phyloP scores from a whole-genome alignment of 2,113 vertebrate species.

The Noturus placidus region DNA sequence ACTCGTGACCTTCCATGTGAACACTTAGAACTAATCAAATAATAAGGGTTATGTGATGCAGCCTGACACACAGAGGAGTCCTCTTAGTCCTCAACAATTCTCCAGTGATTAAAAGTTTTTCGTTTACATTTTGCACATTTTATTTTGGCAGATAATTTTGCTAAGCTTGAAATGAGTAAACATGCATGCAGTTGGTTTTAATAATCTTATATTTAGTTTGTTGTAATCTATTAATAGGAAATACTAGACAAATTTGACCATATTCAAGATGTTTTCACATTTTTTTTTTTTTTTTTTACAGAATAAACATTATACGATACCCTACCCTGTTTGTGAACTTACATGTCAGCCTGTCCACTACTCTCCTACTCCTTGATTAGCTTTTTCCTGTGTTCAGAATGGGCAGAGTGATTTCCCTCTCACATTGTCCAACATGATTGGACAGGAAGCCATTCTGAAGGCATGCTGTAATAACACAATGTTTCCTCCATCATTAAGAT shows the following conservation, averaged over 20 bases:
- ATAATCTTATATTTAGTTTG: not conserved
- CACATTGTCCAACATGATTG: constrained; percentile 18
- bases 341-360: not conserved
- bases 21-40: not conserved
- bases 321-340: not conserved
- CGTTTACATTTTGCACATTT: not conserved
- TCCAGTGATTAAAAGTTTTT: not conserved
- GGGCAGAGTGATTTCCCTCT: constrained; percentile 8
- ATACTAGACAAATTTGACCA: not conserved
- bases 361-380: not conserved
- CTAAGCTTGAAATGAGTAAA: not conserved
- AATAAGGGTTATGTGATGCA: not conserved
- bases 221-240: not conserved
- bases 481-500: not conserved
- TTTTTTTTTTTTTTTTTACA: not conserved
- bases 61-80: not conserved
- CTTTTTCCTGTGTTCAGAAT: constrained; percentile 20
- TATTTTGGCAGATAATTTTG: not conserved
- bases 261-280: not conserved
- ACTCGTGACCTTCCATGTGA: not conserved
- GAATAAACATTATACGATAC: not conserved
- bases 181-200: not conserved
- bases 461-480: constrained; percentile 13
- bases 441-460: constrained; percentile 25
- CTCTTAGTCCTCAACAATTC: not conserved